phyloP scores from a whole-genome alignment of 2,888 invertebrate genomes.

The Axea sp. region DNA sequence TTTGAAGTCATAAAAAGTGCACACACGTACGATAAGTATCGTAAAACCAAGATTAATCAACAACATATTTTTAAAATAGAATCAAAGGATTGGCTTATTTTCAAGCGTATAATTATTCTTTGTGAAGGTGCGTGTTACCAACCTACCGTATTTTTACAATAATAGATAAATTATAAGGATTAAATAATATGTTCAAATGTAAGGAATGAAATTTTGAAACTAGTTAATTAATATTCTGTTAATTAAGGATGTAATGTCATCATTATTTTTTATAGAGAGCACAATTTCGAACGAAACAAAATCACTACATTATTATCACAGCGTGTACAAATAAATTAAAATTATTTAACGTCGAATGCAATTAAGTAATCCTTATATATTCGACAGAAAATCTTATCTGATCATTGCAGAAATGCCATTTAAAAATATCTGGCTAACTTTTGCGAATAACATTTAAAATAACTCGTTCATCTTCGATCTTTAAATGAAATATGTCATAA shows the following conservation, averaged over 20 bases:
- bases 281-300: no score
- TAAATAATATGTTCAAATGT: no score
- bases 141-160: no score
- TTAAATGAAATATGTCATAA: conserved; percentile 12
- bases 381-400: conserved; percentile 8
- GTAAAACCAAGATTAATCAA: conserved; percentile 45
- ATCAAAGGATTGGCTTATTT: conserved; percentile 18
- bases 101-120: neutral
- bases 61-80: conserved; percentile 3
- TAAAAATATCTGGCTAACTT: conserved; percentile 3
- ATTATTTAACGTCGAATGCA: no score
- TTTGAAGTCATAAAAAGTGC: conserved; percentile 24
- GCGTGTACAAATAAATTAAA: no score
- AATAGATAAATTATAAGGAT: no score
- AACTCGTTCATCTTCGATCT: conserved; percentile 5
- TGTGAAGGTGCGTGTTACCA: neutral
- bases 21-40: conserved; percentile 30
- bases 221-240: no score
- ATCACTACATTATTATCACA: no score
- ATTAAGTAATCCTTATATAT: neutral
- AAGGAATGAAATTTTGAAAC: no score
- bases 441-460: conserved; percentile 6
- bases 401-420: conserved; percentile 4
- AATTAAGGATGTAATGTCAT: no score
- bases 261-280: no score